These are phyloP conservation scores for Callionymus lyra DNA, from an alignment of 2,113 vertebrate genomes.

Conservation along the genomic window DNA sequence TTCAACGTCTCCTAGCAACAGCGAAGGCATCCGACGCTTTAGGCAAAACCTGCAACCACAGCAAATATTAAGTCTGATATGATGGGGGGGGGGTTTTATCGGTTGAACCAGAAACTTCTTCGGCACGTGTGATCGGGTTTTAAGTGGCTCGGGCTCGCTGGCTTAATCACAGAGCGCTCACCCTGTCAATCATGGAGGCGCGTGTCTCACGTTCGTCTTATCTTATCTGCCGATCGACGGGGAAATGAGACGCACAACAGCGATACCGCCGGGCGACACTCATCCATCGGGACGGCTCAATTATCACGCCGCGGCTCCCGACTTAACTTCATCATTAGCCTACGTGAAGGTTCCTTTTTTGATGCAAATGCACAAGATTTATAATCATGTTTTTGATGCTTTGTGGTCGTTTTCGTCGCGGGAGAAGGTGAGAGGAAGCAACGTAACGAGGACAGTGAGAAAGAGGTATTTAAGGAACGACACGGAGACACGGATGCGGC, in stretches of 20 bases:
- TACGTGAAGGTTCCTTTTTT: conserved; percentile 10
- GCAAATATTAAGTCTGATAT: not conserved
- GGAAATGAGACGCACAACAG: conserved; percentile 37
- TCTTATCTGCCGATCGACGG: conserved; percentile 44
- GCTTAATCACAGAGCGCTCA: conserved; percentile 14
- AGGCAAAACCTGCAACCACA: conserved; percentile 15
- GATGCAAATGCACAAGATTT: conserved; percentile 17
- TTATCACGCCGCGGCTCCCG: conserved; percentile 27
- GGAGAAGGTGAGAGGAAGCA: conserved; percentile 7
- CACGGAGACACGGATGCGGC: conserved; percentile 35
- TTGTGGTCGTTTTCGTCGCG: conserved; percentile 18
- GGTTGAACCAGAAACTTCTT: too few relatives aligned
- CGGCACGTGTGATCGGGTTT: too few relatives aligned
- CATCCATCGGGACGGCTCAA: conserved; percentile 37
- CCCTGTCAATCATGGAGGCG: conserved; percentile 9
- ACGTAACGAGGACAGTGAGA: conserved; percentile 6
- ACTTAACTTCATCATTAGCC: too few relatives aligned
- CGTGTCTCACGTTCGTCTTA: conserved; percentile 19
- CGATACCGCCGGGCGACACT: conserved; percentile 28
- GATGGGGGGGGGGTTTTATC: too few relatives aligned
- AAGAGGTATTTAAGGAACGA: conserved; percentile 13
- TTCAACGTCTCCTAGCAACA: conserved; percentile 54
- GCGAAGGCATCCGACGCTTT: conserved; percentile 18
- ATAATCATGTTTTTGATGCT: conserved; percentile 30
- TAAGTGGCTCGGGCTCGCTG: not conserved